These are phyloP conservation scores for Procambarus virginalis DNA, from an alignment of 1,140 invertebrate genomes.

Conservation along the genomic window DNA sequence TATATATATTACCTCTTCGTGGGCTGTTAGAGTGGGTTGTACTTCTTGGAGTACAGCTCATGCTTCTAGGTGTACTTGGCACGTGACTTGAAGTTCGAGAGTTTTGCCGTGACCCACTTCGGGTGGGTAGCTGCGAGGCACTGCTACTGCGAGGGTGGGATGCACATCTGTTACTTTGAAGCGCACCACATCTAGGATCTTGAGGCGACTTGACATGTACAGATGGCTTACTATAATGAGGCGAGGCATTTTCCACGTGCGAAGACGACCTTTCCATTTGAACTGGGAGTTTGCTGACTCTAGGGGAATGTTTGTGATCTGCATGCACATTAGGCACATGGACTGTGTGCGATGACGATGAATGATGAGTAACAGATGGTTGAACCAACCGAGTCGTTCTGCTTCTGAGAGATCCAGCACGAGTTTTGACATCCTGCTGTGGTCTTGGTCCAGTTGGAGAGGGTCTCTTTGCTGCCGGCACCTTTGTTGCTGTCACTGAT, in stretches of 20 bases:
- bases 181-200: background rate
- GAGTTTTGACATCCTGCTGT: background rate
- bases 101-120: background rate
- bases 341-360: background rate
- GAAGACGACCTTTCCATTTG: background rate
- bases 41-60: background rate
- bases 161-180: background rate
- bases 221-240: background rate
- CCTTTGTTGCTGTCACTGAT: background rate
- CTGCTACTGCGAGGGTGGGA: background rate
- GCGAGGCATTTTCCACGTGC: background rate
- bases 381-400: background rate
- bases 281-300: background rate
- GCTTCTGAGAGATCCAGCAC: background rate
- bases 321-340: background rate
- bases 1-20: background rate
- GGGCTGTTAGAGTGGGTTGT: background rate
- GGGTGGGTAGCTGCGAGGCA: background rate
- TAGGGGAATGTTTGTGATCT: background rate
- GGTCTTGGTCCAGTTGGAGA: background rate
- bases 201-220: background rate
- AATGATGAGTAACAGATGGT: background rate
- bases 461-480: background rate
- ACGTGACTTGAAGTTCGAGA: background rate
- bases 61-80: background rate